Evolutionary conservation across 2,797 vertebrate genomes (phyloP).

Genomic region (Tinamus major): DNA sequence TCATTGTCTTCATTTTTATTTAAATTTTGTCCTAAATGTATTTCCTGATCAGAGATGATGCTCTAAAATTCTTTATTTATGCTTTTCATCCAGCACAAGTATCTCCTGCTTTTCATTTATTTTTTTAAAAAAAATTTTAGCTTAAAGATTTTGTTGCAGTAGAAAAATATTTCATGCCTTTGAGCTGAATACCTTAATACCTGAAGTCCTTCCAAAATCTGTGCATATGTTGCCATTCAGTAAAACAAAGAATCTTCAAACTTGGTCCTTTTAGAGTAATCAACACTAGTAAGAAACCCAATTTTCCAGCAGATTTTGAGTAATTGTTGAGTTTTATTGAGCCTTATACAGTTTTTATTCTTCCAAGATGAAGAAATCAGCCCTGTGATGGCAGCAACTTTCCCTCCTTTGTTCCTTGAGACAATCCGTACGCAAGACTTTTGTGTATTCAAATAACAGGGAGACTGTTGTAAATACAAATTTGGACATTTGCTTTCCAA

Average conservation of each 20-base stretch:
- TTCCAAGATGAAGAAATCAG: background rate
- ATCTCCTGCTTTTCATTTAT: background rate
- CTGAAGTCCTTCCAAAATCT: background rate
- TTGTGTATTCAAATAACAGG: background rate
- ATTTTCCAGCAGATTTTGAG: background rate
- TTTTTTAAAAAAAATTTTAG: too few relatives aligned
- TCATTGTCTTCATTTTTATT: background rate
- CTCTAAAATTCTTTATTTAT: background rate
- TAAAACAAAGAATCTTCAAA: background rate
- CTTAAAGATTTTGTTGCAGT: background rate
- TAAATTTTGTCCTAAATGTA: background rate
- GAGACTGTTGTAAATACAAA: background rate
- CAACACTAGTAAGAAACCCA: background rate
- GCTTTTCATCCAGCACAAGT: background rate
- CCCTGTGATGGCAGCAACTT: background rate
- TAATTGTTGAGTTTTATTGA: background rate
- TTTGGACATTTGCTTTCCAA: background rate
- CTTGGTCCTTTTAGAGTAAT: background rate
- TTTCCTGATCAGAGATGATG: background rate
- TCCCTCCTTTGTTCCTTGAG: background rate
- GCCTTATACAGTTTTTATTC: background rate
- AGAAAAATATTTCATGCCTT: background rate
- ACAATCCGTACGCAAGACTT: background rate
- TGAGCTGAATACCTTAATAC: background rate
- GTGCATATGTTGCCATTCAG: fast-evolving